Evolutionary conservation across 2,888 invertebrate genomes (phyloP), one percentile per base, ranked within the genome.

Genomic region (Drosophila pullipes): DNA sequence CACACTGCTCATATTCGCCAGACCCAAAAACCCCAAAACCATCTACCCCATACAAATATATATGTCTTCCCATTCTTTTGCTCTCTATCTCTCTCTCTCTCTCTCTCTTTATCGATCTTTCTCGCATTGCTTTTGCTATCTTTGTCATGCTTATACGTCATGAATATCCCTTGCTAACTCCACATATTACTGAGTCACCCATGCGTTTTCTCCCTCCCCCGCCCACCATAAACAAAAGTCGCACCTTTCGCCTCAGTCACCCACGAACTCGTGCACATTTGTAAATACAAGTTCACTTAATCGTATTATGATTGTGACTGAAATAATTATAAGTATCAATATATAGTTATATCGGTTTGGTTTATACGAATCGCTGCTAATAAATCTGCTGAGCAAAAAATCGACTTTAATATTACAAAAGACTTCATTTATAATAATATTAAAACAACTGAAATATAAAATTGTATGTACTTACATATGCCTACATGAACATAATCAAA

Each of bases 121-220:
- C 67, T 54, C 67, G 57, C 68, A 82, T 69, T 64, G 74, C 69
- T 78, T 76, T 70, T 72, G 61, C 35, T 55, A 11, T 28, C 55
- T 59, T 41, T 66, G 71, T 64, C 77, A 78, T 78, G 67, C 52
- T 65, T 62, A 61, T 59, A 63, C 22, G 25, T 61, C 76, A 67
- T 47, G 61, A 62, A 67, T 55, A 67, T 63, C 49, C 62, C 31
- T 54, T 64, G 53, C 41, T 3, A 9, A 65, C 18, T 44, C 49
- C 41, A 28, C 57, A 39, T 22, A 37, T 18, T 52, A 25, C 54
- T 69, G 31, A 58, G 41, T 54, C 65, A 75, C 58, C 49, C 63
- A 59, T 68, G 28, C 44, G 31, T 53, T 53, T 55, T 68, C 28
- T 41, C 18, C 3, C 7, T 39, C 39, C 11, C 18, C 18, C 10